phyloP scores from a whole-genome alignment of 2,888 invertebrate species.

The Limnephilus rhombicus region DNA sequence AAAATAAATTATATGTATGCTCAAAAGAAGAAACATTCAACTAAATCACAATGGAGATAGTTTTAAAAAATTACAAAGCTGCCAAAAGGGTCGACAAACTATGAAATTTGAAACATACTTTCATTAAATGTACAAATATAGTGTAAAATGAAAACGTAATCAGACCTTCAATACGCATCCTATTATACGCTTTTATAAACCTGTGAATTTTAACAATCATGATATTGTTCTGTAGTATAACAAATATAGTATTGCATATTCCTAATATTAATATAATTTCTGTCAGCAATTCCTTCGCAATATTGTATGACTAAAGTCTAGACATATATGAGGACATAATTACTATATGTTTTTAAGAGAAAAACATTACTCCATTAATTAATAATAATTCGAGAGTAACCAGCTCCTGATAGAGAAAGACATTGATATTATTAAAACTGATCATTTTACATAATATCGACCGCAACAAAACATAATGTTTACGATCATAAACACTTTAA shows the following conservation, averaged over 20 bases:
- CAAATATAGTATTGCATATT: constrained; percentile 28
- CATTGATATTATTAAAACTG: background rate
- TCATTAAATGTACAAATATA: background rate
- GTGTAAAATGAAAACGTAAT: background rate
- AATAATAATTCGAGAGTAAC: constrained; percentile 11
- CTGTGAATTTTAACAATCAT: constrained; percentile 39
- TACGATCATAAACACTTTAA: constrained; percentile 21
- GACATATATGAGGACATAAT: constrained; percentile 23
- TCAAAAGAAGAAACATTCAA: background rate
- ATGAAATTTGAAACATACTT: background rate
- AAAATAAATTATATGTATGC: background rate
- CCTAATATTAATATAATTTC: constrained; percentile 34
- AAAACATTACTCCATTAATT: background rate
- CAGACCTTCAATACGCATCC: background rate
- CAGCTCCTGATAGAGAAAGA: background rate
- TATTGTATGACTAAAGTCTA: constrained; percentile 29
- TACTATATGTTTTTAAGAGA: constrained; percentile 1
- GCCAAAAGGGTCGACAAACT: background rate
- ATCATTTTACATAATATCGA: constrained; percentile 10
- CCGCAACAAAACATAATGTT: background rate
- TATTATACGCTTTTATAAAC: constrained; percentile 4
- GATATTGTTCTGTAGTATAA: constrained; percentile 26
- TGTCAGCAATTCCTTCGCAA: constrained; percentile 45
- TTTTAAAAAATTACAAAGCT: background rate
- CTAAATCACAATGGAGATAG: background rate